Percentiles rank a stretch among this genome's conserved stretches.
These are phyloP conservation scores for Lochmaea capreae DNA, from an alignment of 2,888 invertebrate species.

Conservation along the genomic window DNA sequence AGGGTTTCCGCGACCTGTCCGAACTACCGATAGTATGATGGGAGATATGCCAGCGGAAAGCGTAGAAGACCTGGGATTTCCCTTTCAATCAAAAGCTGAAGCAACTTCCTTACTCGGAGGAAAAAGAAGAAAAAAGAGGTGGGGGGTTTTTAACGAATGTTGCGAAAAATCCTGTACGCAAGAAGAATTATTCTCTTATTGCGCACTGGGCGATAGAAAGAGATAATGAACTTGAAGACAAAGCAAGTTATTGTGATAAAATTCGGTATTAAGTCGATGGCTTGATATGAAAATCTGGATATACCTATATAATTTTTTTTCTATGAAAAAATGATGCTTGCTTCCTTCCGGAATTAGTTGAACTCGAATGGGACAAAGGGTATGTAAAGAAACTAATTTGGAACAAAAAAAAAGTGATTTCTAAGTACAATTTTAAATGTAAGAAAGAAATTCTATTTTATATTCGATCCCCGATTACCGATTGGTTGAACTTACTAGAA, in stretches of 20 bases:
- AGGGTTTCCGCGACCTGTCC: slow-evolving; percentile 44
- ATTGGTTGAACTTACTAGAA: no score
- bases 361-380: background rate
- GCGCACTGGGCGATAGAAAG: slow-evolving; percentile 44
- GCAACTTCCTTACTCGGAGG: slow-evolving; percentile 52
- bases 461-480: no score
- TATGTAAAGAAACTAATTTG: no score
- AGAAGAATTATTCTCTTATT: slow-evolving; percentile 57
- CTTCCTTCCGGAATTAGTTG: background rate
- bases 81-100: slow-evolving; percentile 50
- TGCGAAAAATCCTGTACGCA: slow-evolving; percentile 59
- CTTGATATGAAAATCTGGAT: slow-evolving; percentile 13
- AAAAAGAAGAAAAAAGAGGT: slow-evolving; percentile 49
- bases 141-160: slow-evolving; percentile 59
- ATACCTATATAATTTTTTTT: background rate
- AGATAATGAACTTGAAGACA: background rate
- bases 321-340: slow-evolving; percentile 7
- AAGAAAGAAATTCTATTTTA: no score
- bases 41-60: slow-evolving; percentile 51
- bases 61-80: slow-evolving; percentile 39
- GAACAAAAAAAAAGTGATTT: no score
- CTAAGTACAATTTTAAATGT: no score
- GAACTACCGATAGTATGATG: slow-evolving; percentile 54
- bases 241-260: slow-evolving; percentile 27
- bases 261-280: slow-evolving; percentile 27